These are phyloP conservation scores for Xyrichtys novacula DNA, from an alignment of 2,797 vertebrate species.

Conservation along the genomic window DNA sequence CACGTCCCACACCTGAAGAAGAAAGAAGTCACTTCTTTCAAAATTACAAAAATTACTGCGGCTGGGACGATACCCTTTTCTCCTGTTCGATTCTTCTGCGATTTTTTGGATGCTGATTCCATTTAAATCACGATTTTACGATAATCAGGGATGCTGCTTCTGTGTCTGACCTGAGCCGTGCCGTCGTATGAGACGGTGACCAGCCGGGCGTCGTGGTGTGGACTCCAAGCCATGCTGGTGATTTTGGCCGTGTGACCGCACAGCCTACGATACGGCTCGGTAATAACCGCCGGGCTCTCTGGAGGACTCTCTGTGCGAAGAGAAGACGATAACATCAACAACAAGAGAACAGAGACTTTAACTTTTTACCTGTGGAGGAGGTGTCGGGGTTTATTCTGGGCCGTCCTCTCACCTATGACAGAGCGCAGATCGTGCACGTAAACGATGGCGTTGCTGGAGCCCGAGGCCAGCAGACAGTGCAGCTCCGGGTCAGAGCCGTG, in stretches of 20 bases:
- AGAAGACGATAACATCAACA: neutral
- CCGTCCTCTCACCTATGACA: slow-evolving; percentile 82
- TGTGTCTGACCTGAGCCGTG: slow-evolving; percentile 94
- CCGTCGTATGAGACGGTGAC: slow-evolving; percentile 94
- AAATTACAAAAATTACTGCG: no score
- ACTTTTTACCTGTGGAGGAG: no score
- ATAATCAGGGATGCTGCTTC: no score
- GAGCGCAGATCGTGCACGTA: slow-evolving; percentile 90
- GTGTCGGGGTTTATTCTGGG: no score
- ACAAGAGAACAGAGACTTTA: no score
- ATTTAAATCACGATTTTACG: no score
- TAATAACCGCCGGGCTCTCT: slow-evolving; percentile 85
- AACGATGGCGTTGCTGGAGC: slow-evolving; percentile 93
- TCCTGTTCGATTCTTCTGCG: no score
- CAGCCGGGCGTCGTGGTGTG: slow-evolving; percentile 91
- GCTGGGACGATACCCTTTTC: no score
- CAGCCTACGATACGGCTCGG: slow-evolving; percentile 91
- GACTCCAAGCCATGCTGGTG: slow-evolving; percentile 94
- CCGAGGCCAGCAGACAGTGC: slow-evolving; percentile 90
- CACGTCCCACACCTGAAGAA: slow-evolving; percentile 93
- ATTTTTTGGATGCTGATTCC: no score
- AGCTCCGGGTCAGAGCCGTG: slow-evolving; percentile 84
- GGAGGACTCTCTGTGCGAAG: slow-evolving; percentile 83
- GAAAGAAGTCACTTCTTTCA: no score
- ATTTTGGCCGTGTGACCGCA: slow-evolving; percentile 94